These are phyloP conservation scores for Pollenia amentaria DNA, from an alignment of 2,888 invertebrate species.

Conservation along the genomic window DNA sequence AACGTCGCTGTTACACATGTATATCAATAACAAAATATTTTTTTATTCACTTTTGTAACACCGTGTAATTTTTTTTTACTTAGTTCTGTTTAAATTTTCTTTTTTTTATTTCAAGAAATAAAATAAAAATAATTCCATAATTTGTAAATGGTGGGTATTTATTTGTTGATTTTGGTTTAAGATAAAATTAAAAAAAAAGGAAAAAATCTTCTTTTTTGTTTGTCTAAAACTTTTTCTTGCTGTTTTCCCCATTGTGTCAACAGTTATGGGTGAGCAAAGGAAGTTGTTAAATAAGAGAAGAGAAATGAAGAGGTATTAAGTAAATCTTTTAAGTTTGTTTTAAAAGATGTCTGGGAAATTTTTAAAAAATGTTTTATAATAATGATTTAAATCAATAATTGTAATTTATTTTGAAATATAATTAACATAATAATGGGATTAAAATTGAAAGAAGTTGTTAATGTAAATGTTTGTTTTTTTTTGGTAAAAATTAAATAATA, in stretches of 20 bases:
- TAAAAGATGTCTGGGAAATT: background rate
- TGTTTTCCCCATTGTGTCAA: conserved; percentile 15
- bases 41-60: no score
- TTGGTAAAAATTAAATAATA: no score
- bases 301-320: background rate
- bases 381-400: conserved; percentile 3
- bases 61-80: conserved; percentile 50
- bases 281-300: background rate
- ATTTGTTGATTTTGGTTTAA: conserved; percentile 61
- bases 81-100: conserved; percentile 8
- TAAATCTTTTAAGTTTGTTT: conserved; percentile 4
- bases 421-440: background rate
- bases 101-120: background rate
- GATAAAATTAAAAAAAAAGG: background rate
- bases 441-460: background rate
- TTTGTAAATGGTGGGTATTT: conserved; percentile 62
- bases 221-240: background rate
- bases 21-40: no score
- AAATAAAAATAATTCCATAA: conserved; percentile 58
- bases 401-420: background rate
- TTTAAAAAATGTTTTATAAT: background rate
- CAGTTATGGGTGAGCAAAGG: background rate
- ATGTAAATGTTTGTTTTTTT: no score
- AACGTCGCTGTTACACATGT: no score
- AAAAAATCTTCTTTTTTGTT: conserved; percentile 27